Evolutionary conservation across 2,113 vertebrate genomes (phyloP).

Genomic region (Ceyx melanurus): DNA sequence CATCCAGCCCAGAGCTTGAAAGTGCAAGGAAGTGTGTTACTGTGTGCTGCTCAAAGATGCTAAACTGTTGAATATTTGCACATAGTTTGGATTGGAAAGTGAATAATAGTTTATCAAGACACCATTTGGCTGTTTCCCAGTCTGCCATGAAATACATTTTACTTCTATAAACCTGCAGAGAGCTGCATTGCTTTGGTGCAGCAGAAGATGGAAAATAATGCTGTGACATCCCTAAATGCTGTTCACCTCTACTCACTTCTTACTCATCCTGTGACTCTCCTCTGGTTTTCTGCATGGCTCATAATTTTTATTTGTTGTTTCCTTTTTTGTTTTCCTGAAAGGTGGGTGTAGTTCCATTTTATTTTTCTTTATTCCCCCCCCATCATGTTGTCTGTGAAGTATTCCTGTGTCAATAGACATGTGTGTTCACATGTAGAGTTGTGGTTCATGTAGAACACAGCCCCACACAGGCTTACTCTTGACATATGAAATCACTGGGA

Average conservation of each 20-base stretch:
- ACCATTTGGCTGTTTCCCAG: conserved; percentile 23
- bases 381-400: conserved; percentile 55
- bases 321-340: conserved; percentile 39
- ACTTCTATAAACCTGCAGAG: background rate
- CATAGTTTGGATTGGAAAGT: background rate
- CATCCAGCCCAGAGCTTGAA: background rate
- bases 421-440: conserved; percentile 13
- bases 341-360: conserved; percentile 61
- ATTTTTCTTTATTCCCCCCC: background rate
- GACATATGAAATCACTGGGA: background rate
- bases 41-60: conserved; percentile 48
- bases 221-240: conserved; percentile 78
- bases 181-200: conserved; percentile 59
- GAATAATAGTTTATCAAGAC: background rate
- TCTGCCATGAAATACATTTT: background rate
- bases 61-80: conserved; percentile 2
- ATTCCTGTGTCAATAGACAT: conserved; percentile 56
- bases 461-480: background rate
- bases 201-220: conserved; percentile 77
- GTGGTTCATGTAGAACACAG: background rate
- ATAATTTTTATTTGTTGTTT: background rate
- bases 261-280: conserved; percentile 64
- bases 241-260: conserved; percentile 63
- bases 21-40: background rate
- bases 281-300: conserved; percentile 71